Conservation (phyloP, 2,113 vertebrate species). For the Vidua macroura region DNA sequence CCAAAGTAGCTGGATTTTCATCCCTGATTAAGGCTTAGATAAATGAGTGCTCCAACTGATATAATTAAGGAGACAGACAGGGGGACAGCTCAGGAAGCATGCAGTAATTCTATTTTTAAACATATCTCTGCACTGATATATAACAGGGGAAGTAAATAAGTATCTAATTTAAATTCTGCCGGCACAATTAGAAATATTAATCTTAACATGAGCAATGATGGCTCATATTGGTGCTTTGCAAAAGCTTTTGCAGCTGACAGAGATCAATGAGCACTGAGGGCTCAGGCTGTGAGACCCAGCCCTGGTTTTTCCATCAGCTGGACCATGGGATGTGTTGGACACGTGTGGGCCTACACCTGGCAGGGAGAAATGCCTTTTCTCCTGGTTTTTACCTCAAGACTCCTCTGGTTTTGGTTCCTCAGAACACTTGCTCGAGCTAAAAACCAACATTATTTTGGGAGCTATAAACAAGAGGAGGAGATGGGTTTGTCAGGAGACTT, state of each 20-base stretch:
- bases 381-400: neutral
- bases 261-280: neutral
- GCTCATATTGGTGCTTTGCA: neutral
- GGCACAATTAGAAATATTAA: constrained; percentile 62
- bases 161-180: constrained; percentile 60
- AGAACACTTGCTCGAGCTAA: neutral
- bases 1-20: constrained; percentile 54
- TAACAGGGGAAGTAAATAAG: constrained; percentile 55
- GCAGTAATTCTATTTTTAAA: constrained; percentile 66
- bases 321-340: fast-evolving
- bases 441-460: neutral
- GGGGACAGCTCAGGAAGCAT: constrained; percentile 49
- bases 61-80: constrained; percentile 45
- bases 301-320: neutral
- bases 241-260: constrained; percentile 25
- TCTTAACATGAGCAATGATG: neutral
- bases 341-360: fast-evolving
- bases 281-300: neutral
- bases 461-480: neutral
- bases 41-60: constrained; percentile 58
- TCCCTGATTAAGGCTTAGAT: constrained; percentile 64
- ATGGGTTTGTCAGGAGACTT: neutral
- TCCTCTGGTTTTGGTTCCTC: neutral
- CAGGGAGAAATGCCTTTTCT: neutral
- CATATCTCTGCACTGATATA: neutral